phyloP scores from a whole-genome alignment of 1,140 invertebrate genomes.

The Oscheius sp. region DNA sequence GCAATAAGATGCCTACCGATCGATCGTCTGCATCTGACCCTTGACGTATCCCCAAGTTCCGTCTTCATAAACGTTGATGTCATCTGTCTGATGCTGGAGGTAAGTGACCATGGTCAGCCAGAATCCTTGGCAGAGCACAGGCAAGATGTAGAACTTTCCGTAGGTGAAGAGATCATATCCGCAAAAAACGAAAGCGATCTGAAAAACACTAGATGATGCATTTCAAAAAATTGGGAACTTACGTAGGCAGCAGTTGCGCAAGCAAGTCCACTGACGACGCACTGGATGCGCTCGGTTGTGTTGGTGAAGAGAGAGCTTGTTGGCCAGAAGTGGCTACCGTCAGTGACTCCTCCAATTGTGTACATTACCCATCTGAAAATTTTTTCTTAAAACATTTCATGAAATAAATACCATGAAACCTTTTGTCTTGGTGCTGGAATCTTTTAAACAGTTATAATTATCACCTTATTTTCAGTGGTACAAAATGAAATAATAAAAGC shows the following conservation, averaged over 20 bases:
- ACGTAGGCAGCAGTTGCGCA: constrained; percentile 47
- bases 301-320: constrained; percentile 49
- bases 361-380: constrained; percentile 57
- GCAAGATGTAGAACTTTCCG: constrained; percentile 62
- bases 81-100: constrained; percentile 60
- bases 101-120: constrained; percentile 63
- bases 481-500: no score
- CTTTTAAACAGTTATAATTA: no score
- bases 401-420: no score
- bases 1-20: constrained; percentile 45
- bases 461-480: no score
- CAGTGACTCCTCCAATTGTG: constrained; percentile 54
- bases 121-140: constrained; percentile 61
- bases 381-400: no score
- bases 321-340: constrained; percentile 58
- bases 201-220: constrained; percentile 29
- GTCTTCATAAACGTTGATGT: constrained; percentile 63
- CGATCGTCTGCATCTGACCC: constrained; percentile 63
- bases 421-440: no score
- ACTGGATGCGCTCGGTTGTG: constrained; percentile 53
- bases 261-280: constrained; percentile 44
- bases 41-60: constrained; percentile 62
- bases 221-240: constrained; percentile 14
- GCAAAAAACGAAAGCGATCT: constrained; percentile 52
- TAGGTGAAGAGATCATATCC: constrained; percentile 50